A percentile compares a stretch with the other conserved stretches of the same genome.
These are phyloP conservation scores for Labroides dimidiatus DNA, from an alignment of 2,797 vertebrate genomes.

Conservation along the genomic window DNA sequence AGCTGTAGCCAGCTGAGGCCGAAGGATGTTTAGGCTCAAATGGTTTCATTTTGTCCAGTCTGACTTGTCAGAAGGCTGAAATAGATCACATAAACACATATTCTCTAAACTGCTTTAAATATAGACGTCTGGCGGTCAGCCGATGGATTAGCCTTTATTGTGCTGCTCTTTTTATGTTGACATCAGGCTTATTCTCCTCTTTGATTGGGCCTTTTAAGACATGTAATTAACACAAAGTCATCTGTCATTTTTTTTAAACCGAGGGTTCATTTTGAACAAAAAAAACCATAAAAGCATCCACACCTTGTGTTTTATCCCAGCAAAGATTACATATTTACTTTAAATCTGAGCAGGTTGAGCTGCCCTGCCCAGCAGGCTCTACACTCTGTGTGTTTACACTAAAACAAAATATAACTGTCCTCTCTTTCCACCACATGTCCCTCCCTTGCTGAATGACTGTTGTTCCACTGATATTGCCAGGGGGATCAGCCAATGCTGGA, in stretches of 20 bases:
- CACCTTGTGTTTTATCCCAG: conserved; percentile 25
- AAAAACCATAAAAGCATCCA: conserved; percentile 7
- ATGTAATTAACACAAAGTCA: conserved; percentile 26
- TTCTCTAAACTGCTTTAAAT: conserved; percentile 49
- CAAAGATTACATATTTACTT: conserved; percentile 41
- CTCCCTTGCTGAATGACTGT: conserved; percentile 56
- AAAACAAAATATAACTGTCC: conserved; percentile 62
- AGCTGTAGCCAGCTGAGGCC: conserved; percentile 8
- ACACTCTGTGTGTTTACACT: conserved; percentile 61
- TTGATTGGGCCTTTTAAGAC: conserved; percentile 8
- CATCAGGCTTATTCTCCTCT: conserved; percentile 11
- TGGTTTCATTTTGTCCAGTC: conserved; percentile 36
- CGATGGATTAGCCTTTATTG: conserved; percentile 36
- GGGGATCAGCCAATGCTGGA: conserved; percentile 57
- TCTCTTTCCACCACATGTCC: conserved; percentile 47
- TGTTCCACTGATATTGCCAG: conserved; percentile 66
- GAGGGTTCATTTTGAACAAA: background rate
- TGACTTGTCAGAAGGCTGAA: conserved; percentile 58
- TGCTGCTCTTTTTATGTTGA: conserved; percentile 42
- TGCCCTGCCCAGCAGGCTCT: conserved; percentile 38
- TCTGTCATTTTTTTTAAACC: background rate
- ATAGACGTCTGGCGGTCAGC: conserved; percentile 49
- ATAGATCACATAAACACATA: conserved; percentile 69
- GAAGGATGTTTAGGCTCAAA: background rate
- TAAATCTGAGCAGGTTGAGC: conserved; percentile 30